Conservation (phyloP, 2,113 vertebrate species). For the cat (Felis catus) region DNA sequence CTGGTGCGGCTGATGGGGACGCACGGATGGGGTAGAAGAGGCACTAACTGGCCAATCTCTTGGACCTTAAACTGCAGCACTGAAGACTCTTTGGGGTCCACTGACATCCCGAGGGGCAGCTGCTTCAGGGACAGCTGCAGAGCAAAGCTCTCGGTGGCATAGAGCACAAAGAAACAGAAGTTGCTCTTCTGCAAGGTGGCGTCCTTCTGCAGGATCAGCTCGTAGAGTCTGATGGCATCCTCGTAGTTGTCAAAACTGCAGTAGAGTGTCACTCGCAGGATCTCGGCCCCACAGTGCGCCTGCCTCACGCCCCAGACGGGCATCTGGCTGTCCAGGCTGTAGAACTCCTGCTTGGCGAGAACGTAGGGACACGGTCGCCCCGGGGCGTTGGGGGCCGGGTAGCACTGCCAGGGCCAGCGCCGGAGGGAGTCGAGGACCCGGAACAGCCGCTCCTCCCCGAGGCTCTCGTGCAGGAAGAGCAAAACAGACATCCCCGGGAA, state of each 20-base stretch:
- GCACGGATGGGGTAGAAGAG: slow-evolving; percentile 94
- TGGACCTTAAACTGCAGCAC: slow-evolving; percentile 94
- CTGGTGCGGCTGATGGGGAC: slow-evolving; percentile 92
- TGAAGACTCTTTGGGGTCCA: slow-evolving; percentile 87
- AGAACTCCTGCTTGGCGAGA: slow-evolving; percentile 90
- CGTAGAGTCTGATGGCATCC: slow-evolving; percentile 91
- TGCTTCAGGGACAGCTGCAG: slow-evolving; percentile 94
- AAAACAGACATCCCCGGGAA: slow-evolving; percentile 93
- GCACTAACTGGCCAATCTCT: slow-evolving; percentile 95
- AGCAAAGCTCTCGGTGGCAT: slow-evolving; percentile 63
- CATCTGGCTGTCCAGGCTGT: slow-evolving; percentile 91
- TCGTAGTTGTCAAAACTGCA: slow-evolving; percentile 94
- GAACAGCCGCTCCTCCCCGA: slow-evolving; percentile 91
- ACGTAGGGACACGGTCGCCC: slow-evolving; percentile 73
- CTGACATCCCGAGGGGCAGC: slow-evolving; percentile 87
- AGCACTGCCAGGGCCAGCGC: slow-evolving; percentile 91
- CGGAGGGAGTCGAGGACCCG: slow-evolving; percentile 91
- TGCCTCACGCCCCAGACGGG: slow-evolving; percentile 93
- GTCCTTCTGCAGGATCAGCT: slow-evolving; percentile 90
- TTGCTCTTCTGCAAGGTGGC: slow-evolving; percentile 85
- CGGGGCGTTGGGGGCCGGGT: slow-evolving; percentile 81
- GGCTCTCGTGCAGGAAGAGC: slow-evolving; percentile 91
- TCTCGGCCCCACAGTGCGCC: slow-evolving; percentile 88
- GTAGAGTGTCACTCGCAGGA: slow-evolving; percentile 92
- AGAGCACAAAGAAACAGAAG: slow-evolving; percentile 89